These are phyloP conservation scores for Notodonta ziczac DNA, from an alignment of 2,888 invertebrate genomes.

Conservation along the genomic window DNA sequence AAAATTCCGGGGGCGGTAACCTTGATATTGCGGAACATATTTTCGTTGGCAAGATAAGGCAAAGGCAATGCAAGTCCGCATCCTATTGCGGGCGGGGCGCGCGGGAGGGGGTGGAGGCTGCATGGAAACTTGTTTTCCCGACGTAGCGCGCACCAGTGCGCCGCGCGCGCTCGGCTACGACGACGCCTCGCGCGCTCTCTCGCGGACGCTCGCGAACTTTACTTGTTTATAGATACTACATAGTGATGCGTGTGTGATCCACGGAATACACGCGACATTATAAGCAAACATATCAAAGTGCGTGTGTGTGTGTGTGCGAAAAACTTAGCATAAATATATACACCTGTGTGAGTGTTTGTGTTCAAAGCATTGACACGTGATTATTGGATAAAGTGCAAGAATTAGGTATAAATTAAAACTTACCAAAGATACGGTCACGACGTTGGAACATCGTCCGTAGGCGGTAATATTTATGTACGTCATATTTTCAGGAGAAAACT, in stretches of 20 bases:
- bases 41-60: conserved; percentile 53
- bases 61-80: conserved; percentile 75
- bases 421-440: conserved; percentile 53
- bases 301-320: conserved; percentile 10
- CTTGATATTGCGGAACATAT: conserved; percentile 45
- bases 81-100: conserved; percentile 42
- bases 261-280: conserved; percentile 23
- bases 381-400: conserved; percentile 38
- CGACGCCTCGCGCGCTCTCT: conserved; percentile 44
- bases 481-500: conserved; percentile 68
- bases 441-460: conserved; percentile 69
- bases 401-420: conserved; percentile 50
- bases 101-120: conserved; percentile 75
- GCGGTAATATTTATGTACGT: conserved; percentile 71
- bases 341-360: conserved; percentile 25
- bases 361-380: conserved; percentile 19
- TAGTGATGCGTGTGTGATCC: conserved; percentile 34
- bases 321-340: conserved; percentile 20
- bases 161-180: conserved; percentile 56
- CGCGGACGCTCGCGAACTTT: conserved; percentile 30
- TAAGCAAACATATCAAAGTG: background rate
- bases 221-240: conserved; percentile 29
- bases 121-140: conserved; percentile 65
- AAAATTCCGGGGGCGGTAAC: background rate
- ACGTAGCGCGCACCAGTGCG: conserved; percentile 73